Base-by-base conservation (phyloP, 1,140 invertebrate species). In the Luehdorfia chinensis region DNA sequence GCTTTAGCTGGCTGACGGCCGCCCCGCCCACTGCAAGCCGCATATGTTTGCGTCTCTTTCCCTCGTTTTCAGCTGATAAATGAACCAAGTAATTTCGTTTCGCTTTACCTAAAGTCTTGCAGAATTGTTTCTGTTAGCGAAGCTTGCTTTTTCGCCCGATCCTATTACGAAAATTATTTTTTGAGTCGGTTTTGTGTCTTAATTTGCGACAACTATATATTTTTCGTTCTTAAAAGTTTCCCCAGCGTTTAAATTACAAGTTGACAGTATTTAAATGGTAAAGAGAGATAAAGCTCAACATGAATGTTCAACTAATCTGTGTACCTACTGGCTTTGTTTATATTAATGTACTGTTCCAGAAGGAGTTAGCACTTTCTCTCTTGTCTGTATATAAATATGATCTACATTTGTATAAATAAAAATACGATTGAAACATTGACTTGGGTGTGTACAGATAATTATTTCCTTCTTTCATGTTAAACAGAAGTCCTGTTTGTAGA, bases 81-180 rank as follows among this genome's bases (percentile, higher is more conserved):
- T 43, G 39, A 43, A 30, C 7, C 39, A 43, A 43, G 39, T 43
- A 43, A 30, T 43, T 30, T 43, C 39, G 39, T 41, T 41, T 41
- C 21, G 36, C 11, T 43, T 18, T 28, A 43, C 39, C 27, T 43
- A 43, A 43, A 43, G 25, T 43, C 39, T 43, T 30, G 13, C 39
- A 14, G 39, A 43, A 43, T 43, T 43, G 27, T 43, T 43, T 43
- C 25, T 43, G 39, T 30, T 30, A 43, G 25, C 25, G 39, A 43
- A 30, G 25, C 39, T 30, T 43, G 23, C 37, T 43, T 43, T 43
- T 43, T 43, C 27, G 15, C 39, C 18, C 15, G 25, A 43, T 30
- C 39, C 25, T 43, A 43, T 43, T 43, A 43, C 28, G 39, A 43
- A 43, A 43, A 43, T 43, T 43, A 2, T 30, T 43, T 43, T 30